These are phyloP conservation scores for Galeruca laticollis DNA, from an alignment of 2,888 invertebrate genomes.

Conservation along the genomic window DNA sequence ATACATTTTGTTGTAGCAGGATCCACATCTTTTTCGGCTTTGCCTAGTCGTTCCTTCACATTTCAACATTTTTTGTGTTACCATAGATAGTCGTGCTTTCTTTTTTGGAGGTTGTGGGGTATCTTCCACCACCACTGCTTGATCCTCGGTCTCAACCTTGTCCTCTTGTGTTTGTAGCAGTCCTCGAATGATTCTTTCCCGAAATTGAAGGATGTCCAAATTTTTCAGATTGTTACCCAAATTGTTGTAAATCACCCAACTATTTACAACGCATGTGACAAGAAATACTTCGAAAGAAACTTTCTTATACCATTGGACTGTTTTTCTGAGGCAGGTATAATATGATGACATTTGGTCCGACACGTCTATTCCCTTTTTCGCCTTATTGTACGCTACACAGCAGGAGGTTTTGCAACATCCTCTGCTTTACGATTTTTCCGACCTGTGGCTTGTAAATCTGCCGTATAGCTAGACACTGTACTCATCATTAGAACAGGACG, in stretches of 20 bases:
- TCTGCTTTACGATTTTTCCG: conserved; percentile 24
- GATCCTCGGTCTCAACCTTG: too few relatives aligned
- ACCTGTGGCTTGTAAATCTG: not conserved
- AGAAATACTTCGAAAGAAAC: conserved; percentile 18
- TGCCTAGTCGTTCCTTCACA: conserved; percentile 37
- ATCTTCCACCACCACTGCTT: too few relatives aligned
- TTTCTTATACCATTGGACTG: conserved; percentile 14
- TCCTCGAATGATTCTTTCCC: too few relatives aligned
- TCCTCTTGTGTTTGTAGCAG: too few relatives aligned
- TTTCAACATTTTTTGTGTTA: conserved; percentile 35
- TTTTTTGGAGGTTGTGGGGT: too few relatives aligned
- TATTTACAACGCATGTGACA: conserved; percentile 25
- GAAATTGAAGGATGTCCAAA: too few relatives aligned
- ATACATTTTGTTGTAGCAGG: conserved; percentile 39
- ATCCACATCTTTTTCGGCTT: conserved; percentile 37
- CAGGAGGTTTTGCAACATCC: conserved; percentile 35
- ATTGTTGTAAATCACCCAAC: conserved; percentile 11
- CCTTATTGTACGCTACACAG: conserved; percentile 37
- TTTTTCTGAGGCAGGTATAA: conserved; percentile 17
- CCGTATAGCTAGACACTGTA: not conserved
- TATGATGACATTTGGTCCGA: conserved; percentile 21
- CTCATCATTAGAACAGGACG: too few relatives aligned
- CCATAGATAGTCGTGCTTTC: too few relatives aligned
- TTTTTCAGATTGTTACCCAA: too few relatives aligned
- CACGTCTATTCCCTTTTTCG: conserved; percentile 37